Evolutionary conservation across 1,140 invertebrate genomes (phyloP).

Genomic region (Drosophila parabipectinata): DNA sequence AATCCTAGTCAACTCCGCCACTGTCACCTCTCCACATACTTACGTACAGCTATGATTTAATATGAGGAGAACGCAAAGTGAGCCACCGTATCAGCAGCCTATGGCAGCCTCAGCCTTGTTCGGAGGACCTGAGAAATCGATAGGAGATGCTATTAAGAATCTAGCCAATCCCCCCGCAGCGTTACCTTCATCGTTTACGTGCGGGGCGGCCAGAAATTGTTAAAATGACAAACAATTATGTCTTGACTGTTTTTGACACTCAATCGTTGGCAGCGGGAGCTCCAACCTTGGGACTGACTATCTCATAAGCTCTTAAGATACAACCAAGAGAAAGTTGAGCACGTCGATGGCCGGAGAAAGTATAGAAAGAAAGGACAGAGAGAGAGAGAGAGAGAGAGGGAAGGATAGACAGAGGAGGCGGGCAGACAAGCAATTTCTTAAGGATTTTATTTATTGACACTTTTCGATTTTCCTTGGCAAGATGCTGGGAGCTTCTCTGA

Average conservation of each 20-base stretch:
- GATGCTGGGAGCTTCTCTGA: constrained; percentile 15
- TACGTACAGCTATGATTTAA: constrained; percentile 55
- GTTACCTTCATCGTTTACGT: constrained; percentile 4
- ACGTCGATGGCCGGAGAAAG: constrained; percentile 6
- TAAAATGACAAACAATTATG: constrained; percentile 76
- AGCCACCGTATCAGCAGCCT: not conserved
- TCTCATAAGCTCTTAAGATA: constrained; percentile 56
- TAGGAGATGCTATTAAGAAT: constrained; percentile 39
- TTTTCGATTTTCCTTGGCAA: constrained; percentile 49
- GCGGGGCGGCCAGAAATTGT: constrained; percentile 38
- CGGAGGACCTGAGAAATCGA: constrained; percentile 55
- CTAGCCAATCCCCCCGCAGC: not conserved
- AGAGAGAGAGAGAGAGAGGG: not conserved
- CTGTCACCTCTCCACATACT: not conserved
- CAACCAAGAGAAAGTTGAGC: constrained; percentile 34
- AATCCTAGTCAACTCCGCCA: not conserved
- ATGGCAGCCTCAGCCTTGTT: constrained; percentile 46
- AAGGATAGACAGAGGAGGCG: not conserved
- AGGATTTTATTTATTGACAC: constrained; percentile 80
- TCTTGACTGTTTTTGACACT: constrained; percentile 74
- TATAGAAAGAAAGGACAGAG: not conserved
- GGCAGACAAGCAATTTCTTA: constrained; percentile 76
- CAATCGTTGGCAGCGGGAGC: constrained; percentile 52
- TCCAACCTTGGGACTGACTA: constrained; percentile 48
- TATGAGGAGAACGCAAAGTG: constrained; percentile 31